Conservation (phyloP, 1,140 invertebrate species). For the Tachypleus tridentatus region DNA sequence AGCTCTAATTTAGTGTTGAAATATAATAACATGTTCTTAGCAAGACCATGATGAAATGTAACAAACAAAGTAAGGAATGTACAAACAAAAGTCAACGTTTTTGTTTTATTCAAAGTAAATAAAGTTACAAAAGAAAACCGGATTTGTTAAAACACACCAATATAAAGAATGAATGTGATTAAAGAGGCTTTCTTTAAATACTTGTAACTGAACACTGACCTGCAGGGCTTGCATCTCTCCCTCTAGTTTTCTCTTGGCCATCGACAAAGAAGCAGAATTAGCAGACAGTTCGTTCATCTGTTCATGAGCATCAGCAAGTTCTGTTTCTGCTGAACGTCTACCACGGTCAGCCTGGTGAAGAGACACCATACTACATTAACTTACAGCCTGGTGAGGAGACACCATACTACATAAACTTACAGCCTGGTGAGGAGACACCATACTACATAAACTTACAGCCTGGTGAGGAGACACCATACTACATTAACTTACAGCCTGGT, state of each 20-base stretch:
- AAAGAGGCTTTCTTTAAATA: slow-evolving; percentile 33
- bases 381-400: too few relatives aligned
- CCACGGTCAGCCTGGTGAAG: slow-evolving; percentile 61
- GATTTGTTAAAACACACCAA: too few relatives aligned
- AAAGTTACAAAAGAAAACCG: too few relatives aligned
- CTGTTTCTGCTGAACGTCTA: slow-evolving; percentile 89
- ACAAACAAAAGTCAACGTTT: too few relatives aligned
- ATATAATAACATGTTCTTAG: slow-evolving; percentile 59
- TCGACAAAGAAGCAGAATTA: slow-evolving; percentile 77
- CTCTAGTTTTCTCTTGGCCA: slow-evolving; percentile 97
- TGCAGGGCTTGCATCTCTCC: slow-evolving; percentile 92
- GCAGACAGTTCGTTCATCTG: slow-evolving; percentile 90
- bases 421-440: too few relatives aligned
- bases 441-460: too few relatives aligned
- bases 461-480: too few relatives aligned
- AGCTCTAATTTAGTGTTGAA: slow-evolving; percentile 7
- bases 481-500: too few relatives aligned
- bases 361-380: background rate
- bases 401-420: too few relatives aligned
- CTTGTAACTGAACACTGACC: slow-evolving; percentile 40
- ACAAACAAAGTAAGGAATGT: too few relatives aligned
- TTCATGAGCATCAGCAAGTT: slow-evolving; percentile 90
- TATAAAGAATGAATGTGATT: too few relatives aligned
- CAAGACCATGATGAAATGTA: slow-evolving; percentile 53
- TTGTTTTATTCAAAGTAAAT: too few relatives aligned